phyloP scores from a whole-genome alignment of 2,888 invertebrate species.

The Agapetus fuscipes region DNA sequence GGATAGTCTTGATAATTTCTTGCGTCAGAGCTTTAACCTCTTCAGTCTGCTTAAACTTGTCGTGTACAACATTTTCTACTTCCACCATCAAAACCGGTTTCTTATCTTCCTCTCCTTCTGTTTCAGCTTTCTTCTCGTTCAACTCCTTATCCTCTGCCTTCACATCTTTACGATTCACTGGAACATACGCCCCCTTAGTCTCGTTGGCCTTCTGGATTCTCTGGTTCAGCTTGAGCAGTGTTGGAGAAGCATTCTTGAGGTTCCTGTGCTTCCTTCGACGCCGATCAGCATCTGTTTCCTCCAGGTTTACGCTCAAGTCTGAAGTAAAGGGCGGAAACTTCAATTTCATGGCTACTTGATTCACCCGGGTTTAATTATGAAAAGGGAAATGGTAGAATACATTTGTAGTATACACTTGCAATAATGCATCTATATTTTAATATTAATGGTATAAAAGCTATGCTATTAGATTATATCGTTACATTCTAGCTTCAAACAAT shows the following conservation, averaged over 20 bases:
- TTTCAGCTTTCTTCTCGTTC: slow-evolving; percentile 1
- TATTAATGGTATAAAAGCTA: too few relatives aligned
- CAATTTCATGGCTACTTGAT: slow-evolving; percentile 57
- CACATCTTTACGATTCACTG: slow-evolving; percentile 4
- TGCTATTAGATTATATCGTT: too few relatives aligned
- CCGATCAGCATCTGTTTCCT: slow-evolving; percentile 56
- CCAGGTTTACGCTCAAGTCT: slow-evolving; percentile 72
- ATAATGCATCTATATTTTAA: too few relatives aligned
- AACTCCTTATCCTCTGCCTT: background rate
- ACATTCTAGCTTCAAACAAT: too few relatives aligned
- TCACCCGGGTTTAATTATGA: background rate
- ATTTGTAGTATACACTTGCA: too few relatives aligned
- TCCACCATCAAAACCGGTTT: slow-evolving; percentile 79
- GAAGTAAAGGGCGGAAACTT: slow-evolving; percentile 77
- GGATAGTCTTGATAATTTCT: slow-evolving; percentile 93
- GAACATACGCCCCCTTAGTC: slow-evolving; percentile 22
- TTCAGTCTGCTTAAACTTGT: slow-evolving; percentile 82
- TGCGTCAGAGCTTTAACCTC: slow-evolving; percentile 95
- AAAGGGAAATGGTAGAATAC: too few relatives aligned
- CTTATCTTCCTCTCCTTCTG: slow-evolving; percentile 18
- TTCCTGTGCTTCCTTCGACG: slow-evolving; percentile 42
- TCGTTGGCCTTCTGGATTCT: background rate
- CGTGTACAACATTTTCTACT: slow-evolving; percentile 84
- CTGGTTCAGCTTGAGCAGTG: background rate
- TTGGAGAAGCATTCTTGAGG: slow-evolving; percentile 25